Conservation (phyloP, 2,113 vertebrate species). For the Sprattus sprattus region DNA sequence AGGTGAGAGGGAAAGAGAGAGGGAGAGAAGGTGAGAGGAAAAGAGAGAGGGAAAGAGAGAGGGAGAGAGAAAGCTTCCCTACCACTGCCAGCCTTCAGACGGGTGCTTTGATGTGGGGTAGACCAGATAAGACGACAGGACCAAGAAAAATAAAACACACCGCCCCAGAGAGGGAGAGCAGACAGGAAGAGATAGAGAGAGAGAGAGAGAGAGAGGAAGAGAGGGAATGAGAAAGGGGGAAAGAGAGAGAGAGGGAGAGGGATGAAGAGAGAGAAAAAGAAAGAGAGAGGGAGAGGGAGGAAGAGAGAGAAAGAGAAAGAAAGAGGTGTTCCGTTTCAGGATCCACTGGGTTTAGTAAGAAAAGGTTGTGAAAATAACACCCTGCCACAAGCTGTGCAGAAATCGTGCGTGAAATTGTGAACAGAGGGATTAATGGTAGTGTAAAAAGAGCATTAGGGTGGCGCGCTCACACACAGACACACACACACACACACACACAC, state of each 20-base stretch:
- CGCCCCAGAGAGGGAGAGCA: conserved; percentile 11
- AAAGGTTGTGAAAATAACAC: conserved; percentile 76
- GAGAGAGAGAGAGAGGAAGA: not conserved
- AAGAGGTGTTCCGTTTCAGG: conserved; percentile 66
- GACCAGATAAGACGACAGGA: conserved; percentile 52
- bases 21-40: not conserved
- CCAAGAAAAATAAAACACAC: conserved; percentile 43
- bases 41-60: not conserved
- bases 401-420: conserved; percentile 72
- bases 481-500: conserved; percentile 44
- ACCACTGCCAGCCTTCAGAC: conserved; percentile 26
- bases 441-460: conserved; percentile 65
- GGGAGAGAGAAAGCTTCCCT: not conserved
- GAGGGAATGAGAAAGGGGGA: not conserved
- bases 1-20: not conserved
- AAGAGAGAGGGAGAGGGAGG: conserved; percentile 32
- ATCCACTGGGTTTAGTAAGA: conserved; percentile 65
- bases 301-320: not conserved
- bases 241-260: conserved; percentile 25
- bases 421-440: conserved; percentile 73
- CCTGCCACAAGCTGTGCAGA: conserved; percentile 59
- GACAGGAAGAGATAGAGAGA: conserved; percentile 16
- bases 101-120: conserved; percentile 49
- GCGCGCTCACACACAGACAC: conserved; percentile 22
- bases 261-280: not conserved